Evolutionary conservation across 2,888 invertebrate genomes (phyloP).

Genomic region (Protophormia terraenovae): DNA sequence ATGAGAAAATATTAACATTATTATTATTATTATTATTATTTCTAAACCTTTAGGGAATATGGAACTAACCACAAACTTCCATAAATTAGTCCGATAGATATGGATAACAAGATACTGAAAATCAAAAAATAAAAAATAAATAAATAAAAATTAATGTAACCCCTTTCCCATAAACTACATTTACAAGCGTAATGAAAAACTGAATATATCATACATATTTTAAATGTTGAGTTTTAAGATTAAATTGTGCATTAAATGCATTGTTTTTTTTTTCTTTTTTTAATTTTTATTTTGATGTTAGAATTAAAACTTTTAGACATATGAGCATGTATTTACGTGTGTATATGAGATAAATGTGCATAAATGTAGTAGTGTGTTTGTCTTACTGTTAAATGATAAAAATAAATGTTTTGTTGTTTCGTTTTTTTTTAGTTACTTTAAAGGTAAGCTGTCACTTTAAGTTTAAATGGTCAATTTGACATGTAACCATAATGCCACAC

Average conservation of each 20-base stretch:
- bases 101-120: too few relatives aligned
- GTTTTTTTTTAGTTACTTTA: not conserved
- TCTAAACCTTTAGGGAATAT: too few relatives aligned
- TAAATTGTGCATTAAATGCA: slow-evolving; percentile 40
- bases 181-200: too few relatives aligned
- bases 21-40: too few relatives aligned
- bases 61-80: too few relatives aligned
- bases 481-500: slow-evolving; percentile 49
- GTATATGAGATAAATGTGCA: not conserved
- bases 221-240: not conserved
- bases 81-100: too few relatives aligned
- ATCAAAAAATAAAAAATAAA: too few relatives aligned
- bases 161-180: too few relatives aligned
- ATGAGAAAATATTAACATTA: too few relatives aligned
- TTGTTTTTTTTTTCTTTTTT: not conserved
- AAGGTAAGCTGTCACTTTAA: slow-evolving; percentile 53
- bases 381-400: not conserved
- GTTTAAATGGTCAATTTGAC: slow-evolving; percentile 60
- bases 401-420: not conserved
- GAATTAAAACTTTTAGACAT: not conserved
- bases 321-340: not conserved
- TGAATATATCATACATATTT: not conserved
- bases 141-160: too few relatives aligned
- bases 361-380: not conserved
- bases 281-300: not conserved